Evolutionary conservation across 2,888 invertebrate genomes (phyloP).

Genomic region (Rhorus exstirpatorius): DNA sequence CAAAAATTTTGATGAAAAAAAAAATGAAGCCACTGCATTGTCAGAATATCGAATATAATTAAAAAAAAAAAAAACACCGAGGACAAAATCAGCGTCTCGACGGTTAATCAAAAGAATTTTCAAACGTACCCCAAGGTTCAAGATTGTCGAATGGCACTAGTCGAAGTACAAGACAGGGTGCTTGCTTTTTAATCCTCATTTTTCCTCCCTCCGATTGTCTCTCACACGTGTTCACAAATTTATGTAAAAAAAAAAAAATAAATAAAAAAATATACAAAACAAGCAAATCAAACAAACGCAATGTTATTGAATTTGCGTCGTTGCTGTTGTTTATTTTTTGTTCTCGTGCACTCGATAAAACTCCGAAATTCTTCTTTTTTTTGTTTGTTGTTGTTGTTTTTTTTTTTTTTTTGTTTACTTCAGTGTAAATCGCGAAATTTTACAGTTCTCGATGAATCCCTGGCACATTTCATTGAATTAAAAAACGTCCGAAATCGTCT

Average conservation of each 20-base stretch:
- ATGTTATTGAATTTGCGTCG: too few relatives aligned
- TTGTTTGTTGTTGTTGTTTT: too few relatives aligned
- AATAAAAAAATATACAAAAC: constrained; percentile 1
- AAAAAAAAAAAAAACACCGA: background rate
- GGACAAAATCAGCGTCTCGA: too few relatives aligned
- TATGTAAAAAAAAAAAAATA: constrained; percentile 22
- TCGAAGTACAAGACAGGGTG: constrained; percentile 89
- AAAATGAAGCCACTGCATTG: too few relatives aligned
- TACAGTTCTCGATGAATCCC: constrained; percentile 18
- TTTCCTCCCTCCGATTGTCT: constrained; percentile 66
- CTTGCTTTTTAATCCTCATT: constrained; percentile 90
- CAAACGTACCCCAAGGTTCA: constrained; percentile 82
- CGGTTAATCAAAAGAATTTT: background rate
- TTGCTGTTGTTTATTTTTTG: background rate
- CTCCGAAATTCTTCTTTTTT: background rate
- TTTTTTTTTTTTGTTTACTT: too few relatives aligned
- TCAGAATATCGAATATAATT: background rate
- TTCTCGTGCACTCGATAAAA: background rate
- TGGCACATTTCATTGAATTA: constrained; percentile 48
- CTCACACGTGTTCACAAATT: constrained; percentile 58
- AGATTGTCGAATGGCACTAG: constrained; percentile 87
- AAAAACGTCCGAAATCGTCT: background rate
- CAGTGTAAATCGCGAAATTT: constrained; percentile 37
- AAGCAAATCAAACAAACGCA: too few relatives aligned
- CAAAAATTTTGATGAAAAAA: too few relatives aligned